These are phyloP conservation scores for Oncorhynchus clarkii DNA, from an alignment of 2,113 vertebrate species.

Conservation along the genomic window DNA sequence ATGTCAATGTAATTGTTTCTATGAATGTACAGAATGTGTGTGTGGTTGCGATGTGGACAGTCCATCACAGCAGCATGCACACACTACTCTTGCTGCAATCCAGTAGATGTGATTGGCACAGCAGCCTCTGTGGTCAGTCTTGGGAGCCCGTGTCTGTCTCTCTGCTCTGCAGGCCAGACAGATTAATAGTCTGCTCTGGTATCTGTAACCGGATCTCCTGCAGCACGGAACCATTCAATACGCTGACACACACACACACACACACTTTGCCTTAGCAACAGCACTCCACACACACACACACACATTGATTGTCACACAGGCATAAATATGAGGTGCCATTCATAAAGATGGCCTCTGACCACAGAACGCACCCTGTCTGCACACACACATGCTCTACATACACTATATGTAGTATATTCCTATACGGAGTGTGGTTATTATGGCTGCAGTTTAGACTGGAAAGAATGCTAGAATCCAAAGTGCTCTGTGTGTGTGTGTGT, in stretches of 20 bases:
- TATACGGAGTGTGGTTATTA: neutral
- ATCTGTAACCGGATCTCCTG: conserved; percentile 16
- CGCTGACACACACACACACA: neutral
- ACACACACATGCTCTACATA: neutral
- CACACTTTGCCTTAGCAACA: neutral
- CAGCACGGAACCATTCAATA: neutral
- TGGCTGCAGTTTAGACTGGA: neutral
- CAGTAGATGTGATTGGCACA: neutral
- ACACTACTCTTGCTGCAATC: neutral
- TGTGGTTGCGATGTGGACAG: neutral
- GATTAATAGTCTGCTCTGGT: conserved; percentile 7
- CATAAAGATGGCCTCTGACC: conserved; percentile 18
- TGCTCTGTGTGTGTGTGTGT: conserved; percentile 12
- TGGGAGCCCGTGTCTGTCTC: neutral
- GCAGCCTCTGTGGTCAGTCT: neutral
- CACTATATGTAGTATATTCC: neutral
- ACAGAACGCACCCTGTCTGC: conserved; percentile 27
- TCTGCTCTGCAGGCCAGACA: neutral
- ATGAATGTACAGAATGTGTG: neutral
- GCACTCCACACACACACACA: too few relatives aligned
- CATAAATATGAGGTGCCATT: conserved; percentile 28
- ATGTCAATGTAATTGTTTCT: neutral
- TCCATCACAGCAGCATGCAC: neutral
- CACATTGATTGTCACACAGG: neutral
- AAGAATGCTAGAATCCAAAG: conserved; percentile 7